Base-by-base conservation (phyloP, 2,797 vertebrate species). In the Protosalanx chinensis region DNA sequence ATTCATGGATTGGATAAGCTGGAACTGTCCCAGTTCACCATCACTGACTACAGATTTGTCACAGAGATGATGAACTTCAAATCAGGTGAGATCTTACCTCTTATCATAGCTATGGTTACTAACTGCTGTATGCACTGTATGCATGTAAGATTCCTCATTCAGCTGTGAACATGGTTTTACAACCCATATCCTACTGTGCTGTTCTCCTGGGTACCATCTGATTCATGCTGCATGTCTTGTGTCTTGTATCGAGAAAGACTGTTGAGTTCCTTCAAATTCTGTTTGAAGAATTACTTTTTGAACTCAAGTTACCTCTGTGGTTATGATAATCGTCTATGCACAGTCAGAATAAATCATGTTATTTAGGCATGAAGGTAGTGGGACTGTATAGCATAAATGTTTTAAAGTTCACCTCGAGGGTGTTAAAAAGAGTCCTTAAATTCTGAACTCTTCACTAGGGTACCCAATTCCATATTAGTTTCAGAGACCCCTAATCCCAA, bases 21-120 rank as follows among this genome's bases (percentile, higher is more conserved):
- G 79, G 95, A 99, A 83, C 93, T 99, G 60, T 96, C 97, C 27
- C 97, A 99, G 83, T 99, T 98, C 90, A 99, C 97, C 78, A 98
- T 99, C 84, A 98, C 94, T 6, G 94, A 91, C 86, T 98, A 97
- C 87, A 93, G 88, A 60, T 99, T 99, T 81, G 92, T 94, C 72
- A 97, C 95, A 0, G 96, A 99, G 87, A 90, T 94, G 62, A 91
- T 96, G 94, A 99, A 98, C 89, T 96, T 97, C 85, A 99, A 99
- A 90, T 97, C 95, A 6, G 97, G 97, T 98, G 90, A 91, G 84
- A 20, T 4, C 58, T 51, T 2, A 0, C 35, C 23, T 73, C 59
- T 37, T 1, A 3, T 18, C 59, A 7, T 76, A 27, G 61, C 64
- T 32, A 65, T 49, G 37, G 64, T 46, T 66, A 49, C 64, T 15